Percentiles rank a stretch among this genome's conserved stretches.
Conservation (phyloP, 2,797 vertebrate species). For the Luscinia luscinia region DNA sequence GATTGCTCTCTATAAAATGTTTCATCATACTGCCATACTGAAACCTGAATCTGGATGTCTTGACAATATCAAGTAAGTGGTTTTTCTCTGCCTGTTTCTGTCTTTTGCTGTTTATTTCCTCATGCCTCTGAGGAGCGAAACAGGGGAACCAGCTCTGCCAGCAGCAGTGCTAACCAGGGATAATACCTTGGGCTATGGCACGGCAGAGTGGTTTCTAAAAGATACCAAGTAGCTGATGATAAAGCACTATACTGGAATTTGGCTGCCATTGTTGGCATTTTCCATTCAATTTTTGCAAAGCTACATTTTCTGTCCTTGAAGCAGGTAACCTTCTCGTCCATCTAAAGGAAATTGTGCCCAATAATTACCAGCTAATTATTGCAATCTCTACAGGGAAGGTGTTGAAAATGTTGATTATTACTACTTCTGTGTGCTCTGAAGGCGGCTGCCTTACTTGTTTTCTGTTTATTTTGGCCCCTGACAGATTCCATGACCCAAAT, state of each 20-base stretch:
- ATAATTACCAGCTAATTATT: conserved; percentile 48
- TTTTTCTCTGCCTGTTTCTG: background rate
- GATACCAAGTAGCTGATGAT: background rate
- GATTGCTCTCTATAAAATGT: conserved; percentile 99
- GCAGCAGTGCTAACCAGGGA: background rate
- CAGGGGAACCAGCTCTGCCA: background rate
- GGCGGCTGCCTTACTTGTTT: background rate
- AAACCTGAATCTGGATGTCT: conserved; percentile 98
- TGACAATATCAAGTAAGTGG: conserved; percentile 99
- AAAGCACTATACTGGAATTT: background rate
- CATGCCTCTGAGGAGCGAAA: background rate
- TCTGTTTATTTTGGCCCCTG: conserved; percentile 28
- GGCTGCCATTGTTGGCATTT: background rate
- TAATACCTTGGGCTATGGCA: background rate
- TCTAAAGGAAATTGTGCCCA: background rate
- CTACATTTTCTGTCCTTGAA: conserved; percentile 21
- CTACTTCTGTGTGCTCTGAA: background rate
- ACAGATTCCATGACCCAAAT: conserved; percentile 16
- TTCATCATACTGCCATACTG: conserved; percentile 97
- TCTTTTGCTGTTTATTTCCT: background rate
- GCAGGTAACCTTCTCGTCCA: background rate
- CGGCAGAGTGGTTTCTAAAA: background rate
- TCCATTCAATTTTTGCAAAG: background rate
- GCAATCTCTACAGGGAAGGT: conserved; percentile 18
- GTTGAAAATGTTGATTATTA: conserved; percentile 37